Conservation (phyloP, 2,797 vertebrate genomes). For the Onychomys leucogaster region DNA sequence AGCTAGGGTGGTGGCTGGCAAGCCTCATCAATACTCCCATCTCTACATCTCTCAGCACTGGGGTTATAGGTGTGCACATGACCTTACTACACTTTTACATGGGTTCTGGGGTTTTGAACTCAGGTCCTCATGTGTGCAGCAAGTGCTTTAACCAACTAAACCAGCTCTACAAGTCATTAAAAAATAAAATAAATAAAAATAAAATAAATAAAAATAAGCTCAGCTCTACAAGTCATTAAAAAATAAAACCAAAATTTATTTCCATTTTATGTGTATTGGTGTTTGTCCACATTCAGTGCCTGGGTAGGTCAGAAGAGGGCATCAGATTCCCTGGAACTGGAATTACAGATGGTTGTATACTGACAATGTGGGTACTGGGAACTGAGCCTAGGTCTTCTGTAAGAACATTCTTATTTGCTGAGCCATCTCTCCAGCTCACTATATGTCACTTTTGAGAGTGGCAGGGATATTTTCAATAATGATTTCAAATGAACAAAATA, state of each 20-base stretch:
- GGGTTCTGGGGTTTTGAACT: not conserved
- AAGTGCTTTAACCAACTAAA: not conserved
- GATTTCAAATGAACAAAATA: not conserved
- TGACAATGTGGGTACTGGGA: not conserved
- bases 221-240: not conserved
- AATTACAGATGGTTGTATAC: not conserved
- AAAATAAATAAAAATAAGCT: too few relatives aligned
- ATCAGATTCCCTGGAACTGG: not conserved
- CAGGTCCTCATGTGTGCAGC: not conserved
- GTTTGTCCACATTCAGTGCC: not conserved
- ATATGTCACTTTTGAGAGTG: not conserved
- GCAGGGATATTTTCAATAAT: not conserved
- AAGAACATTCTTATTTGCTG: not conserved
- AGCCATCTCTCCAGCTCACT: not conserved
- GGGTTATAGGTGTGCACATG: not conserved
- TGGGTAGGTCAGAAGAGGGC: not conserved
- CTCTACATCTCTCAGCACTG: not conserved
- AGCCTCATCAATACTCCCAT: not conserved
- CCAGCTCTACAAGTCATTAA: not conserved
- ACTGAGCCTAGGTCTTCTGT: not conserved
- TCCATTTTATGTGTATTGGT: not conserved
- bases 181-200: not conserved
- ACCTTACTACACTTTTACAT: not conserved
- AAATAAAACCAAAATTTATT: not conserved
- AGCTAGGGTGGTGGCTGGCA: not conserved